phyloP scores from a whole-genome alignment of 2,888 invertebrate genomes.

The Drosophila kanekoi region DNA sequence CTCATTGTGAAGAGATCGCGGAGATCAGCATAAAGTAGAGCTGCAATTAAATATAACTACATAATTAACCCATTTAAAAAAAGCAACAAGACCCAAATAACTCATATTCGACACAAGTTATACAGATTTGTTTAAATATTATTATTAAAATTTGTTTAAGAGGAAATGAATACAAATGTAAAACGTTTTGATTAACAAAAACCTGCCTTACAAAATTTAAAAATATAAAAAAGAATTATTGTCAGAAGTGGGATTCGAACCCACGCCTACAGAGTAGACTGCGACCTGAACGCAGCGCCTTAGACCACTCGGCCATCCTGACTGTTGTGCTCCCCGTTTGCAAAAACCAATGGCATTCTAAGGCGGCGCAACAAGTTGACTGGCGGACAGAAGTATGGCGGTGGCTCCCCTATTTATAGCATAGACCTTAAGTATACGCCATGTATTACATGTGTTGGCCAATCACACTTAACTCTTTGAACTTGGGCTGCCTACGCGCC shows the following conservation, averaged over 20 bases:
- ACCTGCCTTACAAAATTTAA: too few relatives aligned
- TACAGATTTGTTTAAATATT: not conserved
- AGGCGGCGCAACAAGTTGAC: not conserved
- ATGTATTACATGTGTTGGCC: constrained; percentile 54
- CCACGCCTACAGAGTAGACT: constrained; percentile 85
- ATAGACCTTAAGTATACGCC: constrained; percentile 52
- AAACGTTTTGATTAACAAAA: not conserved
- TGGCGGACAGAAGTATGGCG: not conserved
- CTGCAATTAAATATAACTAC: not conserved
- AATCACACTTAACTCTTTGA: constrained; percentile 66
- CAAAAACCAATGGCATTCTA: constrained; percentile 31
- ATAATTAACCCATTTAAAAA: too few relatives aligned
- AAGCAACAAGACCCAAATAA: too few relatives aligned
- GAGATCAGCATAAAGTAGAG: not conserved
- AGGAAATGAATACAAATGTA: not conserved
- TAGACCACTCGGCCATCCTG: constrained; percentile 84
- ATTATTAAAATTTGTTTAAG: not conserved
- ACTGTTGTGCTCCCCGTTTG: constrained; percentile 4
- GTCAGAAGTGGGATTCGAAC: constrained; percentile 85
- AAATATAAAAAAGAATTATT: constrained; percentile 45
- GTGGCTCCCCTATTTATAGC: constrained; percentile 8
- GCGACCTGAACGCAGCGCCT: constrained; percentile 85
- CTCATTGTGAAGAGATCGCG: constrained; percentile 28
- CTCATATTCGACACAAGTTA: too few relatives aligned
- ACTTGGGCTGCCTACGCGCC: constrained; percentile 64